Conservation (phyloP, 1,140 invertebrate genomes). For the Meloidogyne exigua region DNA sequence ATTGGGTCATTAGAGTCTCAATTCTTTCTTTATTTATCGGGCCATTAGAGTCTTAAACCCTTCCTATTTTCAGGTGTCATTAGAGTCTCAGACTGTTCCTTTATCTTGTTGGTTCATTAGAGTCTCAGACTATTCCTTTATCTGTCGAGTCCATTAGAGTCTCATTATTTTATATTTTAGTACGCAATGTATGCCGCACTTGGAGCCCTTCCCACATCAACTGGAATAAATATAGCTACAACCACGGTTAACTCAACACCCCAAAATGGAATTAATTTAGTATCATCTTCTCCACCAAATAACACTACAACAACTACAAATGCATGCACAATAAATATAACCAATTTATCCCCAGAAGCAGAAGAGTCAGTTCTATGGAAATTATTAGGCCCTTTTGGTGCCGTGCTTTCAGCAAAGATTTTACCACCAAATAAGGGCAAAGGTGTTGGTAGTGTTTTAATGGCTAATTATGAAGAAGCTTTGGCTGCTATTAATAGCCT, state of each 20-base stretch:
- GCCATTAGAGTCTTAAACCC: background rate
- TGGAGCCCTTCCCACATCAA: slow-evolving; percentile 25
- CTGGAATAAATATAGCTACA: slow-evolving; percentile 22
- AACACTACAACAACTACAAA: background rate
- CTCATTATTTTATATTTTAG: slow-evolving; percentile 14
- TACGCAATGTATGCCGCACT: slow-evolving; percentile 22
- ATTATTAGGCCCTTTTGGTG: slow-evolving; percentile 96
- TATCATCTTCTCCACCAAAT: background rate
- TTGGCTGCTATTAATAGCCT: slow-evolving; percentile 93
- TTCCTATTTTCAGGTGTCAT: no score
- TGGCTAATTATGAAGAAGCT: slow-evolving; percentile 99
- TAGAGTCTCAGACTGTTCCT: background rate
- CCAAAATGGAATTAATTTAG: background rate
- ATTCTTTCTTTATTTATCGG: background rate
- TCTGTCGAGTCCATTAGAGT: background rate
- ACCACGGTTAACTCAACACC: background rate
- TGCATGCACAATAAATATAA: slow-evolving; percentile 88
- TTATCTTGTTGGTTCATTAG: background rate
- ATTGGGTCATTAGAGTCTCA: background rate
- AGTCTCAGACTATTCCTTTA: background rate
- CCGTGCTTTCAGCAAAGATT: slow-evolving; percentile 91
- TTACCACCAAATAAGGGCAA: slow-evolving; percentile 83
- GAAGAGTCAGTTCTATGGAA: slow-evolving; percentile 98
- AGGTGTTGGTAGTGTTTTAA: slow-evolving; percentile 98
- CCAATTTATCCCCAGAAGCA: slow-evolving; percentile 94